Percentiles rank a stretch among this genome's conserved stretches.
phyloP scores from a whole-genome alignment of 2,113 vertebrate genomes.

The Paramormyrops kingsleyae region DNA sequence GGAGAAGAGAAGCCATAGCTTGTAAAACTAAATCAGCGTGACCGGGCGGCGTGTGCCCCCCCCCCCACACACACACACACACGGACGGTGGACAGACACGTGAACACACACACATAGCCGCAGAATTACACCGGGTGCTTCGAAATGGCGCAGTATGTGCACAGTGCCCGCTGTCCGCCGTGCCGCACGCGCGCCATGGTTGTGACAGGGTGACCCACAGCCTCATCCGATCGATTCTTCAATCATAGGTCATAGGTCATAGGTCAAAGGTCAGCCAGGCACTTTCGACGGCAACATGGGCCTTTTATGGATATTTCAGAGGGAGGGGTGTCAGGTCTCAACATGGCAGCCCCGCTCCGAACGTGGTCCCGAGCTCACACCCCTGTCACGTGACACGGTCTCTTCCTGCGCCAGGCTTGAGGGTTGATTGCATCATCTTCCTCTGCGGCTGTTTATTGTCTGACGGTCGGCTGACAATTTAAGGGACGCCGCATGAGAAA shows the following conservation, averaged over 20 bases:
- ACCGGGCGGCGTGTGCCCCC: conserved; percentile 46
- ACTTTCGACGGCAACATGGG: not conserved
- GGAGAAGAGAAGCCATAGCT: conserved; percentile 64
- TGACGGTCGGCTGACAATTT: not conserved
- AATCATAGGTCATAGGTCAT: not conserved
- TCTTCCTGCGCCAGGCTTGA: not conserved
- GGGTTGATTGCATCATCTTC: not conserved
- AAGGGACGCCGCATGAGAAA: not conserved
- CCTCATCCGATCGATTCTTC: not conserved
- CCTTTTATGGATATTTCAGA: not conserved
- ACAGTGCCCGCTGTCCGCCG: not conserved
- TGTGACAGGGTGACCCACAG: not conserved
- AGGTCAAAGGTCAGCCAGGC: not conserved
- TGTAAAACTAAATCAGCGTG: conserved; percentile 63
- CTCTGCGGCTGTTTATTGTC: not conserved
- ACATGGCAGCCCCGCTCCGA: not conserved
- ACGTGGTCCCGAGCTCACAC: not conserved
- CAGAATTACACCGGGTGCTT: not conserved
- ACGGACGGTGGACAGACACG: not conserved
- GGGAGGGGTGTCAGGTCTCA: not conserved
- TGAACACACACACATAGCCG: not conserved
- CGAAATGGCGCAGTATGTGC: not conserved
- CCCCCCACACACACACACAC: not conserved
- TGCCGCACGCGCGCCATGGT: not conserved
- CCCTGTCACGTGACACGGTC: not conserved